These are phyloP conservation scores for Pseudobourletiella spinata DNA, from an alignment of 1,140 invertebrate species.

Conservation along the genomic window DNA sequence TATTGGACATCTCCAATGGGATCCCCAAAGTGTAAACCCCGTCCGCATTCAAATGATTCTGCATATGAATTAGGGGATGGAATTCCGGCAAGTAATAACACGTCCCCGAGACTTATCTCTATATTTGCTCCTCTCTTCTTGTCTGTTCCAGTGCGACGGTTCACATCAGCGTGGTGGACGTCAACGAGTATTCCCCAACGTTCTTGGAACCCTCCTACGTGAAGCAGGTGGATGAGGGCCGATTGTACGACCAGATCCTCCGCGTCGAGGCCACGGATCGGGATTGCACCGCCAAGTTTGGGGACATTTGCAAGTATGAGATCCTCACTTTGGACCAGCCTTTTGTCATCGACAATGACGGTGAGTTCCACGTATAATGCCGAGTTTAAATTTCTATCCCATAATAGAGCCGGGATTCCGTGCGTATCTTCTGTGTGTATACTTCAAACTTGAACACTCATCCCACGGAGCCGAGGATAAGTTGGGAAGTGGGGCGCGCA, in stretches of 20 bases:
- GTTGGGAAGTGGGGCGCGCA: no score
- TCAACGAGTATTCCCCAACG: constrained; percentile 85
- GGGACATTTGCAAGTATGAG: constrained; percentile 92
- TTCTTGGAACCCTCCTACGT: constrained; percentile 83
- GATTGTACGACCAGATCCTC: constrained; percentile 78
- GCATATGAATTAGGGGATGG: no score
- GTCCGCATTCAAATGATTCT: no score
- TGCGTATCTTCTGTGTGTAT: no score
- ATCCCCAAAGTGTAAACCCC: no score
- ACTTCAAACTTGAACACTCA: no score
- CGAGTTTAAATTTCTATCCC: no score
- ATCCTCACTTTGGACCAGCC: constrained; percentile 81
- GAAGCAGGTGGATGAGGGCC: constrained; percentile 80
- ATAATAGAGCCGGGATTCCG: no score
- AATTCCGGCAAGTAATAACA: no score
- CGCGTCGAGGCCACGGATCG: constrained; percentile 80
- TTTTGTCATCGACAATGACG: constrained; percentile 85
- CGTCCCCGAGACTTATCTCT: not conserved
- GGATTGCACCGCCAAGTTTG: constrained; percentile 83
- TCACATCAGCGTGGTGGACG: constrained; percentile 88
- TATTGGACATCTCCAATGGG: no score
- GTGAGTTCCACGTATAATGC: no score
- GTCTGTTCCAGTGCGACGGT: constrained; percentile 69
- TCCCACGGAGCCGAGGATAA: no score
- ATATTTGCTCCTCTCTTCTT: constrained; percentile 13